A percentile compares a stretch with the other conserved stretches of the same genome.
Conservation (phyloP, 2,888 invertebrate species). For the Lacanobia wlatinum region DNA sequence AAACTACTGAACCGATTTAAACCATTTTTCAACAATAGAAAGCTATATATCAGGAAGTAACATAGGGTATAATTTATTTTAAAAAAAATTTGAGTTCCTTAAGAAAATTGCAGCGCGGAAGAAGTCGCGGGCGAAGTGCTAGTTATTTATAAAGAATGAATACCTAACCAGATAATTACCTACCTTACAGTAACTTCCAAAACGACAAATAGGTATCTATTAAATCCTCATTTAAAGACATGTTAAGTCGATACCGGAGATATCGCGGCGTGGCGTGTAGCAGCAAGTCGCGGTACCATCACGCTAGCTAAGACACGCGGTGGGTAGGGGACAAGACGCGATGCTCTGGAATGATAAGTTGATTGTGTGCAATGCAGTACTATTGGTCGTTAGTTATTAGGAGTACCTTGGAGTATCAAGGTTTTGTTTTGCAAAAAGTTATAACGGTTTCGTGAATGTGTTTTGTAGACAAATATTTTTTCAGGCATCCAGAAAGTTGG, state of each 20-base stretch:
- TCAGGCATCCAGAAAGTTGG: too few relatives aligned
- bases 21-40: too few relatives aligned
- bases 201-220: slow-evolving; percentile 8
- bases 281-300: slow-evolving; percentile 9
- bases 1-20: too few relatives aligned
- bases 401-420: slow-evolving; percentile 4
- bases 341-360: slow-evolving; percentile 13
- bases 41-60: too few relatives aligned
- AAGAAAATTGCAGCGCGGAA: too few relatives aligned
- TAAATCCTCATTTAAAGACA: background rate
- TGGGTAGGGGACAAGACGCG: slow-evolving; percentile 16
- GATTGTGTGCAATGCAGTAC: slow-evolving; percentile 30
- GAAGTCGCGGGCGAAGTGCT: too few relatives aligned
- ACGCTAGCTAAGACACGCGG: slow-evolving; percentile 20
- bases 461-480: too few relatives aligned
- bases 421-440: background rate
- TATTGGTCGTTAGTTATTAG: background rate
- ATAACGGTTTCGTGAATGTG: too few relatives aligned
- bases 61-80: too few relatives aligned
- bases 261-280: slow-evolving; percentile 38
- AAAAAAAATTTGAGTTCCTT: too few relatives aligned
- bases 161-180: slow-evolving; percentile 1
- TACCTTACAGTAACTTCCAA: background rate
- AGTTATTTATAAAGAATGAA: too few relatives aligned
- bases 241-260: slow-evolving; percentile 40